Evolutionary conservation across 23 tunicate genomes (phyloP).

Genomic region (Styela clava): DNA sequence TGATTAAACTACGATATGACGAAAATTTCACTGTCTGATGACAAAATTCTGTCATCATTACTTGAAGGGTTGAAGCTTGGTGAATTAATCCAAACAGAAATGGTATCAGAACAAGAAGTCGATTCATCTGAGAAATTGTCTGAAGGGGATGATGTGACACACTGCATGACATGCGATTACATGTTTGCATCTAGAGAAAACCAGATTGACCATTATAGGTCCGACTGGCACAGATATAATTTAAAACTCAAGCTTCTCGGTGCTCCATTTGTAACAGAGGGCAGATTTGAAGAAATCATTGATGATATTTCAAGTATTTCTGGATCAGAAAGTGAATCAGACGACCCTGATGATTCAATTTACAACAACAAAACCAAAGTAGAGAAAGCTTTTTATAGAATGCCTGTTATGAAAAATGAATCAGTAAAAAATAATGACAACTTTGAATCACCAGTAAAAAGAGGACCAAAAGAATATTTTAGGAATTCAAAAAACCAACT

Average conservation of each 20-base stretch:
- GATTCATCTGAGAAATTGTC: not conserved
- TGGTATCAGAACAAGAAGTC: not conserved
- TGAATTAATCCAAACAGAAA: too few relatives aligned
- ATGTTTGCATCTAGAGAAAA: slow-evolving; percentile 29
- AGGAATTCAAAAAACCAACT: slow-evolving; percentile 37
- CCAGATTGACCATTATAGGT: slow-evolving; percentile 58
- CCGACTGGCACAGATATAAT: slow-evolving; percentile 87
- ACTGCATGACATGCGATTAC: slow-evolving; percentile 64
- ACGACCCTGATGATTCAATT: not conserved
- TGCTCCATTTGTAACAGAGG: slow-evolving; percentile 31
- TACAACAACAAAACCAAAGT: not conserved
- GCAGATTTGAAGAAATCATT: slow-evolving; percentile 48
- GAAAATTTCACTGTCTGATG: not conserved
- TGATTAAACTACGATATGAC: too few relatives aligned
- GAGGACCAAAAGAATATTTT: slow-evolving; percentile 65
- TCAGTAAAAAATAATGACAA: not conserved
- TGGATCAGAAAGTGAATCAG: slow-evolving; percentile 68
- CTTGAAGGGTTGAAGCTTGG: not conserved
- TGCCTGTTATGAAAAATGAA: not conserved
- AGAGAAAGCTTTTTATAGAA: slow-evolving; percentile 1
- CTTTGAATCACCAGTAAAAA: not conserved
- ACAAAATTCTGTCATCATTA: not conserved
- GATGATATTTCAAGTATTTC: slow-evolving; percentile 67
- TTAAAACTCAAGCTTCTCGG: slow-evolving; percentile 50
- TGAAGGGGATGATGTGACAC: not conserved